Evolutionary conservation across 1,140 invertebrate species (phyloP), one percentile per base, ranked within the genome.

Genomic region (Macrobrachium rosenbergii): DNA sequence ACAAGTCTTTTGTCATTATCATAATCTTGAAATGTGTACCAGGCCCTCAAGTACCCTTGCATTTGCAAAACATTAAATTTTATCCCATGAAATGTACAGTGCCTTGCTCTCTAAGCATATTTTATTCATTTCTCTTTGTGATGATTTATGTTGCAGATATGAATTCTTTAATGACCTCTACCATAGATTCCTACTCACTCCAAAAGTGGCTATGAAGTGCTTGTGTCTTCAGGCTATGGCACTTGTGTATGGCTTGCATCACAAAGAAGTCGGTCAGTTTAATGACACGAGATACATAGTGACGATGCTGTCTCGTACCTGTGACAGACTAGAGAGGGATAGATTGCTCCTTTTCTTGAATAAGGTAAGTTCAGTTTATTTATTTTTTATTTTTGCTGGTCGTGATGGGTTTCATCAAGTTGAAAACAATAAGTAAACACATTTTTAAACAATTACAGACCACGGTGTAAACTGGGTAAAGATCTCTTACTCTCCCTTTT

Each of bases 141-240:
- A 23, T 14, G 45, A 17, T 82, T 82, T 43, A 19, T 75, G 52
- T 88, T 77, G 77, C 79, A 89, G 96, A 43, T 96, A 97, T 91
- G 97, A 99, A 92, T 99, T 99, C 93, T 99, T 99, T 93, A 99
- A 99, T 93, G 98, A 99, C 91, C 93, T 99, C 11, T 99, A 99
- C 92, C 98, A 99, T 92, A 94, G 98, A 88, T 99, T 99, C 92
- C 93, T 99, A 89, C 94, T 99, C 73, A 96, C 97, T 16, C 95
- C 96, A 92, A 94, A 98, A 94, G 93, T 96, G 92, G 95, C 97
- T 94, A 96, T 99, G 97, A 96, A 96, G 90, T 96, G 96, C 91
- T 96, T 98, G 94, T 99, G 99, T 92, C 93, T 99, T 58, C 93
- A 94, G 89, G 98, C 98, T 11, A 98, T 99, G 97, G 95, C 97